Conservation (phyloP, 2,797 vertebrate genomes). For the Spondyliosoma cantharus region DNA sequence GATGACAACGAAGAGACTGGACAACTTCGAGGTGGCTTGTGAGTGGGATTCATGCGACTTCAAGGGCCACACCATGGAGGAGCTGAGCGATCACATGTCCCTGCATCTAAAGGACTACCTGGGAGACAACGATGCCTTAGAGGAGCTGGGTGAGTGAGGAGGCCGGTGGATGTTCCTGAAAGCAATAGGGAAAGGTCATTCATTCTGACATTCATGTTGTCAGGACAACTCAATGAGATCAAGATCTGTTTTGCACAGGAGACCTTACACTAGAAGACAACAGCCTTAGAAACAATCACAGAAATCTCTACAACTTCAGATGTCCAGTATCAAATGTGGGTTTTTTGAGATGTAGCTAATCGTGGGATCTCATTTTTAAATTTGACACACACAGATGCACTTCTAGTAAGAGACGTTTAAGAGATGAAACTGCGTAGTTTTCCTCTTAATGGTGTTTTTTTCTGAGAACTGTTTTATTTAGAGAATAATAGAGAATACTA, state of each 20-base stretch:
- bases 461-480: no score
- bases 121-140: conserved; percentile 83
- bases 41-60: conserved; percentile 82
- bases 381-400: not conserved
- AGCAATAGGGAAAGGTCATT: not conserved
- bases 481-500: no score
- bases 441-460: not conserved
- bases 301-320: not conserved
- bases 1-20: conserved; percentile 80
- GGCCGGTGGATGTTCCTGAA: no score
- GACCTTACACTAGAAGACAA: no score
- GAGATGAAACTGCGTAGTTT: not conserved
- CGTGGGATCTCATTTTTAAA: not conserved
- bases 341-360: not conserved
- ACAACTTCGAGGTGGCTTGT: conserved; percentile 75
- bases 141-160: conserved; percentile 84
- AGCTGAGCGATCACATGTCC: conserved; percentile 82
- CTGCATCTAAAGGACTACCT: conserved; percentile 80
- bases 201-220: not conserved
- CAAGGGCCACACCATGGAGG: conserved; percentile 77
- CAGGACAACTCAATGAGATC: not conserved
- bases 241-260: not conserved
- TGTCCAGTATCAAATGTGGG: not conserved
- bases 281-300: not conserved
- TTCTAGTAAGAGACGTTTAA: not conserved